A percentile compares a stretch with the other conserved stretches of the same genome.
Conservation (phyloP, 1,140 invertebrate genomes). For the Trichoplusia ni region DNA sequence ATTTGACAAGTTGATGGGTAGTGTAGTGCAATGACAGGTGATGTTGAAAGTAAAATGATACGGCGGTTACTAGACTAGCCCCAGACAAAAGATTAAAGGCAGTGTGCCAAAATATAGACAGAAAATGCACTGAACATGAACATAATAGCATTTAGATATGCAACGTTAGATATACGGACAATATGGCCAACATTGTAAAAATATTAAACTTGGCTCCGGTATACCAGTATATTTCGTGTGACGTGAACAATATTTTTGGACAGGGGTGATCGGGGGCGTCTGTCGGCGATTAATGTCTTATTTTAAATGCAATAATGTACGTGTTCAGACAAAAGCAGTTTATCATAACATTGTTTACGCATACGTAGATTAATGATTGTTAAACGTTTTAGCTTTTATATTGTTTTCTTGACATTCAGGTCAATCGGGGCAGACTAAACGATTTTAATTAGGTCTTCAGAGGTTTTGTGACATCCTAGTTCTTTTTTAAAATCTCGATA, state of each 20-base stretch:
- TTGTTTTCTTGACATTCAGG: no score
- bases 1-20: slow-evolving; percentile 3
- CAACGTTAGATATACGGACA: not conserved
- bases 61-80: slow-evolving; percentile 34
- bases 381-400: not conserved
- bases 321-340: slow-evolving; percentile 5
- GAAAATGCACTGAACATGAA: slow-evolving; percentile 15
- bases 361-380: not conserved
- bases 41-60: slow-evolving; percentile 15
- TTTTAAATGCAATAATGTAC: not conserved
- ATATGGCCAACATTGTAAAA: not conserved
- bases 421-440: no score
- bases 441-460: no score
- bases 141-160: not conserved
- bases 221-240: not conserved
- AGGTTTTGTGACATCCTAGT: no score
- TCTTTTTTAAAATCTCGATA: no score
- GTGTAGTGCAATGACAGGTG: slow-evolving; percentile 1
- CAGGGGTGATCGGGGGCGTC: not conserved
- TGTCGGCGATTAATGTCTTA: not conserved
- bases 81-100: slow-evolving; percentile 41
- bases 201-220: not conserved
- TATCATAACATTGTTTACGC: slow-evolving; percentile 12
- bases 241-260: not conserved
- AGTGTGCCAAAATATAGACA: slow-evolving; percentile 35